Base-by-base conservation (phyloP, 2,113 vertebrate genomes). In the Podilymbus podiceps region DNA sequence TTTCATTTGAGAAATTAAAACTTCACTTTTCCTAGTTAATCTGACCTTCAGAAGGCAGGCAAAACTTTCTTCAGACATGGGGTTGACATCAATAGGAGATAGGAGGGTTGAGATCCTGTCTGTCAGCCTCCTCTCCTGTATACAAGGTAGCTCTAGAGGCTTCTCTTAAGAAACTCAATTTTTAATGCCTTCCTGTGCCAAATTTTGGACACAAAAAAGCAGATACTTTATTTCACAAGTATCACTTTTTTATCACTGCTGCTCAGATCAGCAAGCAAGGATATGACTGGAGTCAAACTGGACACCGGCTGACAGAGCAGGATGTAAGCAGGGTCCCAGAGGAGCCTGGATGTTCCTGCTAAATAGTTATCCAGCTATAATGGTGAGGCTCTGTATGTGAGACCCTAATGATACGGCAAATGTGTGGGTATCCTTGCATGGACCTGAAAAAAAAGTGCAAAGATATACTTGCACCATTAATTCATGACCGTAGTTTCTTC, bases 171-270 rank as follows among this genome's bases (percentile, higher is more conserved):
- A 89, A 93, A 88, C 11, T 52, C 21, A 31, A 55, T 8, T 68
- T 91, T 76, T 68, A 72, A 82, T 67, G 9, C 25, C 35, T 95
- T 82, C 66, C 66, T 72, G 20, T 79, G 90, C 44, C 40, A 72
- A 47, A 85, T 63, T 88, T 75, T 64, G 56, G 44, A 63, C 40
- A 67, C 25, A 44, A 72, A 49, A 42, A 75, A 85, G 38, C 5
- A 82, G 28, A 64, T 52, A 56, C 33, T 52, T 58, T 14, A 53
- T 80, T 89, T 81, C 13, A n/a, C 8, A 52, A 19, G 16, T n/a
- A 24, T 16, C 33, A 35, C 4, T 28, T 35, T 60, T 47, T 50
- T 74, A 20, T 62, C 58, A 42, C 25, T 31, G 42, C 68, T 69
- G 59, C 60, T 88, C 53, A 62, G 30, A 19, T 49, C 31, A 38